Evolutionary conservation across 2,113 vertebrate species (phyloP), one percentile per base, ranked within the genome.

Genomic region (Corythaixoides concolor): DNA sequence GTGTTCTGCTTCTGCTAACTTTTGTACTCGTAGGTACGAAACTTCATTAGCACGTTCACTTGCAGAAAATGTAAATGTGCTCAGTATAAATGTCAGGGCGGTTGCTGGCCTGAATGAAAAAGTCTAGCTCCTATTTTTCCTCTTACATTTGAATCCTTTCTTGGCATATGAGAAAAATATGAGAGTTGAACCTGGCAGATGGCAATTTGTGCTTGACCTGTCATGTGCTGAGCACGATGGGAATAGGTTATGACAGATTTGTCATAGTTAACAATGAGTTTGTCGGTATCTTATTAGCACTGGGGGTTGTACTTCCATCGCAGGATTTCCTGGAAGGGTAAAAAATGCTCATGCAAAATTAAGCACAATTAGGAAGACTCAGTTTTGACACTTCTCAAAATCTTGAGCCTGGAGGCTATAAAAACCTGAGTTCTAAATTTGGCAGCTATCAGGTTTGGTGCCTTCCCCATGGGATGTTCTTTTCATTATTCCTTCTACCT

Each of bases 131-230:
- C 26, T 49, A 58, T 69, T 63, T 64, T 67, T 32, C 21, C 13
- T 60, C 62, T 66, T 79, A 16, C 22, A n/a, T 86, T 85, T 53
- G n/a, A 84, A 89, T 89, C 68, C 14, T 75, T 89, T 85, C 73
- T 47, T 87, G 91, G 50, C 47, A 22, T 56, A 35, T 19, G 72
- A 88, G 75, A 77, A 82, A 79, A 92, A 58, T 58, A 9, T 23
- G 59, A 75, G 85, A 82, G 77, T 52, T 68, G 68, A 85, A 80
- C 64, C 75, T 87, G 75, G 60, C 69, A 94, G 45, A 68, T 93
- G 85, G 60, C n/a, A 78, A 56, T 72, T 91, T 91, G 59, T 79
- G 77, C 39, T 76, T 90, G 77, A 90, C 74, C 84, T 91, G 89
- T 85, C 69, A 49, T 37, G 49, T 84, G n/a, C 85, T 43, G 59